These are phyloP conservation scores for Tylochromis polylepis DNA, from an alignment of 2,113 vertebrate genomes.

Conservation along the genomic window DNA sequence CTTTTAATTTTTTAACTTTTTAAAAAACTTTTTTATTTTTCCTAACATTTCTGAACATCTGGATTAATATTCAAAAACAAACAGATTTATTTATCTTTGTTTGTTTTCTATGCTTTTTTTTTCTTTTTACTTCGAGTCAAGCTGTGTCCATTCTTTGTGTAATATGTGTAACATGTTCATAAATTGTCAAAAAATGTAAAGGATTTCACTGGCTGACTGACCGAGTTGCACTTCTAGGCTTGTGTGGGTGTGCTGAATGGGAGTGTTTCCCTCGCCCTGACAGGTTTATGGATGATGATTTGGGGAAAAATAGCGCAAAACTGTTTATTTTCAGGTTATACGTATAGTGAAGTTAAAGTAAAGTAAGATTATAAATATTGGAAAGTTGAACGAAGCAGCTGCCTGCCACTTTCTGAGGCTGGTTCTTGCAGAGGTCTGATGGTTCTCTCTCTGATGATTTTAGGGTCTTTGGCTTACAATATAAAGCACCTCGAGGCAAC, in stretches of 20 bases:
- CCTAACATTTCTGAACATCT: not conserved
- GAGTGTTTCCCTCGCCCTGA: not conserved
- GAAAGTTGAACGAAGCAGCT: not conserved
- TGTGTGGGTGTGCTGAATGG: not conserved
- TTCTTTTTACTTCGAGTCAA: not conserved
- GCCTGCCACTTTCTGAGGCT: not conserved
- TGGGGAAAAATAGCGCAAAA: not conserved
- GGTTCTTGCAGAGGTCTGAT: not conserved
- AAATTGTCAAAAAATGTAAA: too few species aligned
- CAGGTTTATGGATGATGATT: not conserved
- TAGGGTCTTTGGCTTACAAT: not conserved
- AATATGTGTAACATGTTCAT: not conserved
- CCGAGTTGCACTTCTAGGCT: not conserved
- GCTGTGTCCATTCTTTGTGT: not conserved
- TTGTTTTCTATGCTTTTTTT: not conserved
- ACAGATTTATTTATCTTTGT: fast-evolving
- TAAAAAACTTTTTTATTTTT: not conserved
- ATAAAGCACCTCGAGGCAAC: not conserved
- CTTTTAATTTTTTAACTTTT: not conserved
- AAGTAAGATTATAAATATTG: not conserved
- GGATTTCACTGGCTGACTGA: not conserved
- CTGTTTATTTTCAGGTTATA: not conserved
- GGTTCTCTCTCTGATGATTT: not conserved
- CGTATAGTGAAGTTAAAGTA: not conserved
- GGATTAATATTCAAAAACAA: not conserved